A percentile compares a stretch with the other conserved stretches of the same genome.
Evolutionary conservation across 1,140 invertebrate species (phyloP).

Genomic region (Brachionus angularis): DNA sequence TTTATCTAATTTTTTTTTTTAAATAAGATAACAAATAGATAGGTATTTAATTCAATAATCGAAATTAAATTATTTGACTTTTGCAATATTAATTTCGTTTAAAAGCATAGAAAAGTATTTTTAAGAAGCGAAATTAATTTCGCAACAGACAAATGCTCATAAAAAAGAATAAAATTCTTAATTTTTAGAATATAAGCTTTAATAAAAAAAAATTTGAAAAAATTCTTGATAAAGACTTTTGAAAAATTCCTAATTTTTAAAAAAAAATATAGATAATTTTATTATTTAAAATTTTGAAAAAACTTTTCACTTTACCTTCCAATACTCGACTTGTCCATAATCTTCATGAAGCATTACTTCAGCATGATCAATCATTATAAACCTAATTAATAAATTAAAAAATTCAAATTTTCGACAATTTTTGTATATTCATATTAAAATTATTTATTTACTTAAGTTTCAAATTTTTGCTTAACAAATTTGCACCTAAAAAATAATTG

Average conservation of each 20-base stretch:
- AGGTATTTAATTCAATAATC: no score
- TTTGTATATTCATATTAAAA: not conserved
- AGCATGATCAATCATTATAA: conserved; percentile 75
- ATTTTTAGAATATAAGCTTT: no score
- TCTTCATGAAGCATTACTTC: conserved; percentile 80
- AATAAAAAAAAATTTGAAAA: no score
- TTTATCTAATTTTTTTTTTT: no score
- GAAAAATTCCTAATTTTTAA: not conserved
- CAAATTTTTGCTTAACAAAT: not conserved
- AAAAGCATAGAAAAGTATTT: no score
- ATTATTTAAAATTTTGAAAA: no score
- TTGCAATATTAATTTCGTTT: no score
- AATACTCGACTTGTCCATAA: conserved; percentile 77
- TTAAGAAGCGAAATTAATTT: no score
- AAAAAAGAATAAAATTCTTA: no score
- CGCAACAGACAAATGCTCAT: no score
- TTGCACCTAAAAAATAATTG: not conserved
- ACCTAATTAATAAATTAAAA: conserved; percentile 54
- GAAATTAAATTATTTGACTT: no score
- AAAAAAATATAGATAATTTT: not conserved
- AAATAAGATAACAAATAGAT: no score
- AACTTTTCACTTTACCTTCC: conserved; percentile 66
- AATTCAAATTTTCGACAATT: not conserved
- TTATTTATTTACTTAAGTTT: not conserved
- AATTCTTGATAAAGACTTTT: not conserved